These are phyloP conservation scores for Cinara cedri DNA, from an alignment of 2,888 invertebrate species.

Conservation along the genomic window DNA sequence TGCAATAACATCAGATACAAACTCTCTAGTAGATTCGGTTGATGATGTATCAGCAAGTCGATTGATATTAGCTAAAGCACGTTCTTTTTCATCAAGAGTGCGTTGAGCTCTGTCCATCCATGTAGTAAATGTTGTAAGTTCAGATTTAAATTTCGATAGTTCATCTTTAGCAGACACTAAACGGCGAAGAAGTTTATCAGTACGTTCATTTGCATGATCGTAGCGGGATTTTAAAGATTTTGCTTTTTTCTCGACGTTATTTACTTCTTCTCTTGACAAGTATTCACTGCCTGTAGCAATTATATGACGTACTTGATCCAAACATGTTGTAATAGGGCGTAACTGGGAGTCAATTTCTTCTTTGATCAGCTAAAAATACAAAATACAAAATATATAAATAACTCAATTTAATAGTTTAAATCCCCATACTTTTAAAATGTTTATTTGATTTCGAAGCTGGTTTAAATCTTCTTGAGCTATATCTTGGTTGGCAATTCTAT, in stretches of 20 bases:
- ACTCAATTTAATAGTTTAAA: slow-evolving; percentile 9
- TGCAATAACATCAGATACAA: slow-evolving; percentile 90
- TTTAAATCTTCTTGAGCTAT: slow-evolving; percentile 86
- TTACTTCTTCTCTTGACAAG: slow-evolving; percentile 89
- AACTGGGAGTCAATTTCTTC: slow-evolving; percentile 88
- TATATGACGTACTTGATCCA: slow-evolving; percentile 88
- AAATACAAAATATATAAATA: slow-evolving; percentile 43
- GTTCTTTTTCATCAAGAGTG: slow-evolving; percentile 83
- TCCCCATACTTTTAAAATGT: slow-evolving; percentile 76
- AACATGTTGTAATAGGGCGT: slow-evolving; percentile 81
- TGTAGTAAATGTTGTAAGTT: slow-evolving; percentile 78
- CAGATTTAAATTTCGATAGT: slow-evolving; percentile 82
- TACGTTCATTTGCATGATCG: slow-evolving; percentile 80
- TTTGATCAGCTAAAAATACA: slow-evolving; percentile 75
- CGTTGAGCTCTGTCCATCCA: slow-evolving; percentile 85
- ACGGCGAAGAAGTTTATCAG: slow-evolving; percentile 77
- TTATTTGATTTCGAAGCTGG: slow-evolving; percentile 86
- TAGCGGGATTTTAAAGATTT: slow-evolving; percentile 82
- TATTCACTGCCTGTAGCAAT: slow-evolving; percentile 89
- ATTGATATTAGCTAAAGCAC: slow-evolving; percentile 77
- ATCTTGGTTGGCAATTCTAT: slow-evolving; percentile 82
- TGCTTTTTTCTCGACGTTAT: slow-evolving; percentile 84
- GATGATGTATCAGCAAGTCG: slow-evolving; percentile 69
- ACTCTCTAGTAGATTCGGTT: slow-evolving; percentile 82
- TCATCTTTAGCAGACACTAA: slow-evolving; percentile 83